Evolutionary conservation across 2,888 invertebrate species (phyloP), one percentile per base, ranked within the genome.

Genomic region (Unio delphinus): DNA sequence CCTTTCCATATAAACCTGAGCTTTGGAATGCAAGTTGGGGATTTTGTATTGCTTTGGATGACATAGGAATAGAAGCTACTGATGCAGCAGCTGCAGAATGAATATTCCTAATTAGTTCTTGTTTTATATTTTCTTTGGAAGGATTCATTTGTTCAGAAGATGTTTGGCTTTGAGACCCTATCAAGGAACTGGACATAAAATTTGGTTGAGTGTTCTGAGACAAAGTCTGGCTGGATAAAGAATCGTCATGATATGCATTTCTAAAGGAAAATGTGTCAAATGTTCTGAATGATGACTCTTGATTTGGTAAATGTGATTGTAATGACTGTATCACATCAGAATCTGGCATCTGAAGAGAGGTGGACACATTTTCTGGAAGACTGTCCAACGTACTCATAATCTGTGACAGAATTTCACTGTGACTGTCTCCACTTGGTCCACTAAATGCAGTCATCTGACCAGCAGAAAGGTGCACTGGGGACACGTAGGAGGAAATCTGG

Each of bases 21-120:
- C 61, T 73, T 62, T 80, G 80, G 70, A 80, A 76, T 72, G 75
- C 73, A 70, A 76, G 80, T 66, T 74, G 78, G 61, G 72, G 68
- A 59, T 68, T 68, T 61, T 70, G 69, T 68, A 72, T 72, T 73
- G 78, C 80, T 71, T 80, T 72, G 45, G 78, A 78, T 66, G 76
- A 74, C 58, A 74, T 75, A 54, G 80, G 76, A 65, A 76, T 82
- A 63, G 80, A 78, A 65, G 73, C 67, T 63, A 75, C 45, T 45
- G 45, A 45, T 45, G 45, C 45, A 45, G 45, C 15, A 45, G 45
- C 15, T 45, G 45, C 15, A 45, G 45, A 45, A 15, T 45, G 45
- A 45, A 45, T 70, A 72, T 75, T 73, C 70, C 71, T 73, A 45
- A 73, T 58, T 30, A 73, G 58, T 68, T 77, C 77, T 59, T 77